A percentile compares a stretch with the other conserved stretches of the same genome.
These are phyloP conservation scores for Galaxea fascicularis DNA, from an alignment of 92 coral and sea anemone species.

Conservation along the genomic window DNA sequence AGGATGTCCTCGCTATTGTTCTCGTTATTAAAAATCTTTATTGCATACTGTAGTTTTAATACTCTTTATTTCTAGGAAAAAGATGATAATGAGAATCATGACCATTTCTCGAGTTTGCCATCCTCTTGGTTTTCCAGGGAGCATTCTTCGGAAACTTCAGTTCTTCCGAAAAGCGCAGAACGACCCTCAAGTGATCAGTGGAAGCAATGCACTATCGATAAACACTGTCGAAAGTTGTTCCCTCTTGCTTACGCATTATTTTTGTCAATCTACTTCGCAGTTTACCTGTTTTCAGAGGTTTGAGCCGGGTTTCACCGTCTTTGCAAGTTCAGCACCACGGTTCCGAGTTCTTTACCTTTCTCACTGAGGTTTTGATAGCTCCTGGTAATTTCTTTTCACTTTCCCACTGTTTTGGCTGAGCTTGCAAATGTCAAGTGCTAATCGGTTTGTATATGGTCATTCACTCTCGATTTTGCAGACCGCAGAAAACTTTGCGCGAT, in stretches of 20 bases:
- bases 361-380: no score
- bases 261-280: constrained; percentile 21
- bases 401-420: no score
- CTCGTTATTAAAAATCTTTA: no score
- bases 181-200: not conserved
- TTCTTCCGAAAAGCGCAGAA: not conserved
- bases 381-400: no score
- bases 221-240: constrained; percentile 24
- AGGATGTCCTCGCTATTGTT: no score
- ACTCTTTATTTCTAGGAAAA: not conserved
- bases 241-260: constrained; percentile 20
- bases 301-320: not conserved
- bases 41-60: no score
- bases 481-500: no score
- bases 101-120: not conserved
- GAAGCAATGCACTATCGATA: constrained; percentile 5
- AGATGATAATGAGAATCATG: not conserved
- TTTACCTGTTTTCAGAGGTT: constrained; percentile 9
- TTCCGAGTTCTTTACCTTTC: no score
- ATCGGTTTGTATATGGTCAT: no score
- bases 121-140: not conserved
- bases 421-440: no score
- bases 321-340: no score
- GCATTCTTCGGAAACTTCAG: not conserved
- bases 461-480: no score